Percentiles rank a stretch among this genome's conserved stretches.
Conservation (phyloP, 1,140 invertebrate species). For the Neodiprion virginianus region DNA sequence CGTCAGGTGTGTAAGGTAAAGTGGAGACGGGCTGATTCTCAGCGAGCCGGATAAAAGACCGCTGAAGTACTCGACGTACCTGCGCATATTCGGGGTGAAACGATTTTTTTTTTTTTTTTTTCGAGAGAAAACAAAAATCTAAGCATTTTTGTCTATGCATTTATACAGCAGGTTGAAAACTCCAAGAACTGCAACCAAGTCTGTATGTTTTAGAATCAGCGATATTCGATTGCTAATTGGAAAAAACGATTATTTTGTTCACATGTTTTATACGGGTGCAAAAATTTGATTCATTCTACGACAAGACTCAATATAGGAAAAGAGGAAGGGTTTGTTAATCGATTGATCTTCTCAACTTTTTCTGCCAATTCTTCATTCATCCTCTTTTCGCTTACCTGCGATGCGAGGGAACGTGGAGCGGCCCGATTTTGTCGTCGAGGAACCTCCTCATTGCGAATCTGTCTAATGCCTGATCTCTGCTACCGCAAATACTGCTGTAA, state of each 20-base stretch:
- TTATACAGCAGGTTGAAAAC: too few relatives aligned
- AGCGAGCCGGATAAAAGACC: slow-evolving; percentile 88
- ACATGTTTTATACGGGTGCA: too few relatives aligned
- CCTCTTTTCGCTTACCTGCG: slow-evolving; percentile 70
- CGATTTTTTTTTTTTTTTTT: not conserved
- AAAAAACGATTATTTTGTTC: too few relatives aligned
- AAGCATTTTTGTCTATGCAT: too few relatives aligned
- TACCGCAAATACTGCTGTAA: slow-evolving; percentile 91
- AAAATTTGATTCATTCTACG: too few relatives aligned
- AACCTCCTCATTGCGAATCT: slow-evolving; percentile 91
- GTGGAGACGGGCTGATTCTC: slow-evolving; percentile 83
- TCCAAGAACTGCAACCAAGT: too few relatives aligned
- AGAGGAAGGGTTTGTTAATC: too few relatives aligned
- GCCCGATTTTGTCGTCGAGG: slow-evolving; percentile 85
- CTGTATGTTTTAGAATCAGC: too few relatives aligned
- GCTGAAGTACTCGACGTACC: slow-evolving; percentile 89
- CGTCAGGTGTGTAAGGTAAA: slow-evolving; percentile 87
- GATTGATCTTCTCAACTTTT: too few relatives aligned
- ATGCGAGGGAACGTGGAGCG: slow-evolving; percentile 85
- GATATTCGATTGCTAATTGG: too few relatives aligned
- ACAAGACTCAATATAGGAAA: too few relatives aligned
- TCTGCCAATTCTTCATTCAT: too few relatives aligned
- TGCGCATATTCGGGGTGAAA: slow-evolving; percentile 52
- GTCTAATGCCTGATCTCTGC: slow-evolving; percentile 87
- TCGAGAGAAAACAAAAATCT: not conserved